Evolutionary conservation across 2,888 invertebrate genomes (phyloP), one percentile per base, ranked within the genome.

Genomic region (Idaea aversata): DNA sequence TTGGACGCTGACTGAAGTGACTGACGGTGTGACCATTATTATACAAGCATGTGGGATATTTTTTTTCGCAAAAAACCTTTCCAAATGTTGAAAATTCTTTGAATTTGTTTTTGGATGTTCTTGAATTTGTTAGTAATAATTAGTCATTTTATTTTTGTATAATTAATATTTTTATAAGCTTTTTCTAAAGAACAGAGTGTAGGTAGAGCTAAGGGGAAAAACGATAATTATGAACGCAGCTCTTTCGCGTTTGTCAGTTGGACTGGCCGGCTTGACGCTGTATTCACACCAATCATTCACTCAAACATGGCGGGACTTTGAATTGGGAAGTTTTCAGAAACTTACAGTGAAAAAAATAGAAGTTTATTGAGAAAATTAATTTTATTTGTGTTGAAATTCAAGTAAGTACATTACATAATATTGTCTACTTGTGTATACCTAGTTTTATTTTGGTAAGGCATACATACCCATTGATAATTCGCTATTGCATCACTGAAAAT

Each of bases 41-140:
- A 47, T 13, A 47, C 47, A 4, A 10, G 61, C 69, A 34, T 63
- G 35, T 63, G 69, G 68, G 7, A 47, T 10, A 47, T 36, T 36
- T 36, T 36, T 36, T 13, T 13, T 6, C 4, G 6, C 47, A 47
- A 47, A 13, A 47, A 36, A 3, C 25, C 25, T 36, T 36, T 36
- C 4, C 4, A 7, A 3, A 4, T 10, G 10, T 36, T 7, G 36
- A 36, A 36, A 36, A 25, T 25, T n/a, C n/a, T n/a, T n/a, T n/a
- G n/a, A n/a, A n/a, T n/a, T n/a, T n/a, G n/a, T n/a, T n/a, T n/a
- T n/a, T n/a, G n/a, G n/a, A n/a, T n/a, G n/a, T n/a, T n/a, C n/a
- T n/a, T n/a, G n/a, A n/a, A n/a, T n/a, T n/a, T n/a, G n/a, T n/a
- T n/a, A n/a, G n/a, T n/a, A n/a, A n/a, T n/a, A n/a, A n/a, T n/a